phyloP scores from a whole-genome alignment of 2,113 vertebrate species.

The Myrmophylax atrothorax region DNA sequence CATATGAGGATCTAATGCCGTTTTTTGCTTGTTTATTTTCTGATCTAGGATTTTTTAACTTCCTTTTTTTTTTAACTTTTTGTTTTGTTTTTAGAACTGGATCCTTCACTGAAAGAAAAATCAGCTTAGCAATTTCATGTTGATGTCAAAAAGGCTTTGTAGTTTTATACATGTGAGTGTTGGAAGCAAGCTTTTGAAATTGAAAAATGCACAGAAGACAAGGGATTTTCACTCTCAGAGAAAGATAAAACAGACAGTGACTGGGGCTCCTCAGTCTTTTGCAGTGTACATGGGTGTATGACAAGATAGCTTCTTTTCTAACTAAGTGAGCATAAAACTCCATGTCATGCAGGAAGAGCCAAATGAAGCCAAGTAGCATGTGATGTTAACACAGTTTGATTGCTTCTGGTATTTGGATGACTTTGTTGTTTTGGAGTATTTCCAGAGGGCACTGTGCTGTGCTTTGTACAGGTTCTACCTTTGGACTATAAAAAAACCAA shows the following conservation, averaged over 20 bases:
- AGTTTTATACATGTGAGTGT: fast-evolving
- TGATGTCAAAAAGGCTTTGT: background rate
- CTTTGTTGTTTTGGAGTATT: background rate
- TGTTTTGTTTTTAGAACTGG: background rate
- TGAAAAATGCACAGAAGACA: background rate
- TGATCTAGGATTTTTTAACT: background rate
- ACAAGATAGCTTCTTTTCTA: background rate
- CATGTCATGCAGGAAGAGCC: background rate
- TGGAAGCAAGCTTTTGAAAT: background rate
- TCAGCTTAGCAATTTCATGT: background rate
- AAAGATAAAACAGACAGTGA: background rate
- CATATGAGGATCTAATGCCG: background rate
- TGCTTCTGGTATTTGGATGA: background rate
- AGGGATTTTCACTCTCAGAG: background rate
- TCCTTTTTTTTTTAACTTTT: background rate
- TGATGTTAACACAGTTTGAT: background rate
- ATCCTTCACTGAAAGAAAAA: background rate
- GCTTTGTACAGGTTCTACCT: background rate
- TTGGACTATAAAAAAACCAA: background rate
- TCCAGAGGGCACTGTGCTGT: background rate
- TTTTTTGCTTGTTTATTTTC: background rate
- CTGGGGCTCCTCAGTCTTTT: background rate
- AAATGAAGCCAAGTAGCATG: background rate
- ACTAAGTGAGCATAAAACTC: background rate
- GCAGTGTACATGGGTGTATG: too few species aligned